Base-by-base conservation (phyloP, 2,888 invertebrate species). In the Scaptomyza tumidula region DNA sequence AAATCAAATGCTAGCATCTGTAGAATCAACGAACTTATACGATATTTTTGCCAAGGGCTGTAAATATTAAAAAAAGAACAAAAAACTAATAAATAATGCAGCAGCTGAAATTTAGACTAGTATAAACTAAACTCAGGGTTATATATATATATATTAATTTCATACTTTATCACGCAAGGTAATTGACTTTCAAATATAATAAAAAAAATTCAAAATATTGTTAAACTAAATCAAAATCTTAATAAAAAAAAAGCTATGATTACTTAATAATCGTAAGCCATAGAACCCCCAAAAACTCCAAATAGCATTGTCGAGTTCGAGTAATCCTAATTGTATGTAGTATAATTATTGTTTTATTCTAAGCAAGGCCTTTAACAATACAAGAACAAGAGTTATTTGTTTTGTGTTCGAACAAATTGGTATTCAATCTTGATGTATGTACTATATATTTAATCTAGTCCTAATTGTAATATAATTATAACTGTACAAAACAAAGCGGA, bases 381-480 rank as follows among this genome's bases (percentile, higher is more conserved):
- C 61, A 71, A 58, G 48, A 69, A 62, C 55, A 58, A 65, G 24
- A 70, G 67, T 62, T 72, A 62, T 66, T 70, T 54, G 67, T 83
- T 81, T 81, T 78, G 58, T 78, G 69, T 81, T 84, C 62, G 58
- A 71, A 57, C 54, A 59, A 82, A 69, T 72, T 80, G 68, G 82
- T 74, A 68, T 74, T 70, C 78, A 71, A 61, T 83, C 61, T 78
- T 88, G 60, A 86, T 86, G 78, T 81, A 65, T 63, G 61, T 66
- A 33, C 10, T 33, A 67, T 71, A 59, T 49, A 74, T 72, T 63
- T 80, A 83, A 77, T 88, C 86, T 86, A 86, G 86, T 86, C 86
- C 86, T 86, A 78, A 87, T 70, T 79, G 65, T 86, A 86, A 89
- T 78, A 60, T 87, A 89, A 80, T 62, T 88, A 71, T 77, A 84